These are phyloP conservation scores for Cacatua alba DNA, from an alignment of 2,113 vertebrate genomes.

Conservation along the genomic window DNA sequence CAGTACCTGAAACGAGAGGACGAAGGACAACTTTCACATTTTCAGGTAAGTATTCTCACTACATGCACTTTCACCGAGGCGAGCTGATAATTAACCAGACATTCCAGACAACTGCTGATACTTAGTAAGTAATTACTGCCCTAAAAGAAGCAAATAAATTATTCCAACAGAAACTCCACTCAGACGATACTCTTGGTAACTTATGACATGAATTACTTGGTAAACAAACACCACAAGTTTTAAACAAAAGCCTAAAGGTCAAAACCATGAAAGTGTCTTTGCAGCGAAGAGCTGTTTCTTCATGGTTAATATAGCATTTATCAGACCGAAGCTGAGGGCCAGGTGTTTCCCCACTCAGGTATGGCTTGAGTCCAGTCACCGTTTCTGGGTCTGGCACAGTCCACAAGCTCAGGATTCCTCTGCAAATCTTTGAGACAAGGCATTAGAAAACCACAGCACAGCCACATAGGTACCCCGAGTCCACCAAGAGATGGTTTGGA, in stretches of 20 bases:
- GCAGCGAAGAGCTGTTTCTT: not conserved
- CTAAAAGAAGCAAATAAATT: conserved; percentile 3
- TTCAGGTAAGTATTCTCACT: not conserved
- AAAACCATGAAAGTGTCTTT: not conserved
- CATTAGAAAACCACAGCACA: not conserved
- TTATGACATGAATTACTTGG: not conserved
- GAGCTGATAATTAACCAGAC: conserved; percentile 53
- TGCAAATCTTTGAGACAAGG: not conserved
- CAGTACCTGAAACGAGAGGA: conserved; percentile 53
- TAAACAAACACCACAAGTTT: not conserved
- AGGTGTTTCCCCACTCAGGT: not conserved
- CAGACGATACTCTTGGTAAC: not conserved
- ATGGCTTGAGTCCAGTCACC: not conserved
- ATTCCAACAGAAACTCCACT: conserved; percentile 29
- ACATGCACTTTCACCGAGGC: not conserved
- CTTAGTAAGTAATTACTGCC: conserved; percentile 47
- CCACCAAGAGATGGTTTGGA: not conserved
- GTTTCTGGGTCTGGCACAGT: not conserved
- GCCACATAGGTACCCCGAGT: not conserved
- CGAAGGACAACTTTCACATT: not conserved
- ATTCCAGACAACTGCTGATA: not conserved
- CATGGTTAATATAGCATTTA: not conserved
- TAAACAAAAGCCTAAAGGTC: not conserved
- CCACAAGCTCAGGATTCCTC: not conserved
- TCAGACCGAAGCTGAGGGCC: not conserved